Evolutionary conservation across 1,140 invertebrate genomes (phyloP).

Genomic region (Vanessa tameamea): DNA sequence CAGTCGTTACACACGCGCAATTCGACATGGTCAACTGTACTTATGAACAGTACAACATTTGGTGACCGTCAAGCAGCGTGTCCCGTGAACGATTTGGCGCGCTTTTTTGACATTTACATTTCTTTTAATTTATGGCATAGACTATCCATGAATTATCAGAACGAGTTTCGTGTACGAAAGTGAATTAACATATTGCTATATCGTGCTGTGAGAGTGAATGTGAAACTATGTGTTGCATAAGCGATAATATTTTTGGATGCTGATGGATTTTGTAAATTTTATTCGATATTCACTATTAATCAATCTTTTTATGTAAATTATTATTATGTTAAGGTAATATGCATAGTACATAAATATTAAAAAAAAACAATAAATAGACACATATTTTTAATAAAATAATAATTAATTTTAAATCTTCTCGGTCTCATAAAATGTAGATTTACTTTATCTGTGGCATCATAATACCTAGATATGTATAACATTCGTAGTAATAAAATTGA

Average conservation of each 20-base stretch:
- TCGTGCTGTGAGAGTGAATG: conserved; percentile 70
- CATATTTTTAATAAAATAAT: too few species aligned
- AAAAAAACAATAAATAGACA: too few species aligned
- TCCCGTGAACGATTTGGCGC: conserved; percentile 48
- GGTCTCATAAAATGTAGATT: too few species aligned
- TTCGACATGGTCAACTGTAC: conserved; percentile 77
- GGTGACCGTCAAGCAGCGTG: conserved; percentile 35
- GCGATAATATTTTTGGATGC: conserved; percentile 47
- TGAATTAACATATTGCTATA: conserved; percentile 62
- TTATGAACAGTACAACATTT: conserved; percentile 52
- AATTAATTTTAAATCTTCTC: too few species aligned
- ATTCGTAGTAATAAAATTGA: too few species aligned
- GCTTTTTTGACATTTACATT: conserved; percentile 53
- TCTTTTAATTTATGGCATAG: conserved; percentile 38
- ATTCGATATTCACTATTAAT: not conserved
- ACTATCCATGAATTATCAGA: conserved; percentile 44
- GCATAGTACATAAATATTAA: too few species aligned
- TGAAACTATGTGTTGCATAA: conserved; percentile 72
- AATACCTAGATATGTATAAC: too few species aligned
- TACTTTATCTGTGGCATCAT: too few species aligned
- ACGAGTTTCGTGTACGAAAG: conserved; percentile 69
- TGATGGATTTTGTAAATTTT: conserved; percentile 43
- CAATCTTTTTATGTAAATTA: not conserved
- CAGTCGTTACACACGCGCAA: conserved; percentile 74
- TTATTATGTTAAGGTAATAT: not conserved